Percentiles rank a stretch among this genome's conserved stretches.
Evolutionary conservation across 2,113 vertebrate species (phyloP).

Genomic region (Malurus cyaneus): DNA sequence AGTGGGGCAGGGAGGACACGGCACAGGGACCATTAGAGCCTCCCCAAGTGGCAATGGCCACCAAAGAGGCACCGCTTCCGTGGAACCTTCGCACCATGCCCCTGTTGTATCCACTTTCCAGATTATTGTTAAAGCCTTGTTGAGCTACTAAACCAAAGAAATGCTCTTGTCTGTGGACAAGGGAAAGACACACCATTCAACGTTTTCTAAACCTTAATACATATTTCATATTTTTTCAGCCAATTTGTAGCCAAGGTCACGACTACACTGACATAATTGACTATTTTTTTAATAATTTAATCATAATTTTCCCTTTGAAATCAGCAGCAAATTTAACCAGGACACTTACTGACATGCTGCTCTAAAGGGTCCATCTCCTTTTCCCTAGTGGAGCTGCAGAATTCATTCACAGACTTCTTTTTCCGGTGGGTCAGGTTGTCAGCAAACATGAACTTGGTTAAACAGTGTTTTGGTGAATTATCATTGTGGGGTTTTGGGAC

Average conservation of each 20-base stretch:
- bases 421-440: not conserved
- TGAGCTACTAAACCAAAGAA: not conserved
- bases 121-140: not conserved
- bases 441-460: not conserved
- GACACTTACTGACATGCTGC: not conserved
- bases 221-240: not conserved
- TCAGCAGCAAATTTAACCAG: not conserved
- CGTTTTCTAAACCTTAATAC: not conserved
- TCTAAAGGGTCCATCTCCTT: not conserved
- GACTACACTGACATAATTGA: not conserved
- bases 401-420: not conserved
- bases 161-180: not conserved
- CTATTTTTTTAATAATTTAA: not conserved
- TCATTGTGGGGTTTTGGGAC: accelerated
- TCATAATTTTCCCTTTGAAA: not conserved
- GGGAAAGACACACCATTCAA: not conserved
- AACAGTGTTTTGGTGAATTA: not conserved
- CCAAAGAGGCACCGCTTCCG: not conserved
- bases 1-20: not conserved
- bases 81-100: not conserved
- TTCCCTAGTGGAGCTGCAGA: not conserved
- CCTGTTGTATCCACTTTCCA: not conserved
- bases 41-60: accelerated
- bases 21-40: not conserved
- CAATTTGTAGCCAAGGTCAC: not conserved